A percentile compares a stretch with the other conserved stretches of the same genome.
phyloP scores from a whole-genome alignment of 92 coral and sea anemone genomes.

The Palythoa grandiflora region DNA sequence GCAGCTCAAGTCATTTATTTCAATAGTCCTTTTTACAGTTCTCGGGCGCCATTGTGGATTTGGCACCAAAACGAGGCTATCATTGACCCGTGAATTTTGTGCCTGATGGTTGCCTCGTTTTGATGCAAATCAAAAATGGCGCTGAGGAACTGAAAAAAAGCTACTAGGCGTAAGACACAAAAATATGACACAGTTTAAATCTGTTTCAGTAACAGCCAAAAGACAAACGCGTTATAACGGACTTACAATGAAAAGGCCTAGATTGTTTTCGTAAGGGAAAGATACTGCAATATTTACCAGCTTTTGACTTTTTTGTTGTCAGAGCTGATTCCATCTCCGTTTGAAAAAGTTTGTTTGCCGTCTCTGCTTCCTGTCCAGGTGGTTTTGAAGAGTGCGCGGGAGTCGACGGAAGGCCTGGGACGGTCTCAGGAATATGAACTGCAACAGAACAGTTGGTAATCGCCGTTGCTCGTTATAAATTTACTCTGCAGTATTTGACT shows the following conservation, averaged over 20 bases:
- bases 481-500: background rate
- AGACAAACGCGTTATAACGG: too few relatives aligned
- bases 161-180: too few relatives aligned
- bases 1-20: too few relatives aligned
- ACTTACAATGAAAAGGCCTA: background rate
- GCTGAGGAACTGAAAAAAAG: too few relatives aligned
- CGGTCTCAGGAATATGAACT: conserved; percentile 64
- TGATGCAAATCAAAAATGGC: too few relatives aligned
- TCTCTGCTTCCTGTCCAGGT: background rate
- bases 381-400: conserved; percentile 43
- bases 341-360: background rate
- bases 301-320: conserved; percentile 24
- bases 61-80: too few relatives aligned
- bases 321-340: background rate
- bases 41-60: too few relatives aligned
- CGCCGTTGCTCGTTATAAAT: background rate
- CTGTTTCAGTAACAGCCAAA: too few relatives aligned
- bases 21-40: too few relatives aligned
- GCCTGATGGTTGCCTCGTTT: too few relatives aligned
- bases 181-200: too few relatives aligned
- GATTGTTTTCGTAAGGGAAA: background rate
- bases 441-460: background rate
- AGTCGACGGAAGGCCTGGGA: conserved; percentile 52
- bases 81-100: too few relatives aligned
- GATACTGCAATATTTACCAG: background rate